Evolutionary conservation across 2,113 vertebrate genomes (phyloP), one percentile per base, ranked within the genome.

Genomic region (Lontra canadensis): DNA sequence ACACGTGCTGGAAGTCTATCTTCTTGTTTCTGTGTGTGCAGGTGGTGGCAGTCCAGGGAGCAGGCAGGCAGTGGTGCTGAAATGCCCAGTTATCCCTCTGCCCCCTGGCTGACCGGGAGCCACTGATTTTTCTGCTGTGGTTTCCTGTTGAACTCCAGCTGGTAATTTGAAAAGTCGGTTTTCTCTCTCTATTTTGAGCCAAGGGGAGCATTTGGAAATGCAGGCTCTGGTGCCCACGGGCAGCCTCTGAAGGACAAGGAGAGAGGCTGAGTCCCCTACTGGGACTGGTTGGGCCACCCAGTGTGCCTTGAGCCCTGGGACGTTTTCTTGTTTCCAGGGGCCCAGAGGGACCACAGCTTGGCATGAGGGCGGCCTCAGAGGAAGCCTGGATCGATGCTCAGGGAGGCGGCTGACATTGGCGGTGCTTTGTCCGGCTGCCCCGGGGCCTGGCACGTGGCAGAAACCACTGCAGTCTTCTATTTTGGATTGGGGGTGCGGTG

Each of bases 391-490:
- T 85, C 34, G 1, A 39, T 96, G 83, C 84, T 92, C 44, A 21
- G 84, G 86, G 80, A 87, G 61, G 42, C 90, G 17, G 57, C 96
- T 95, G 97, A 94, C 95, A 90, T 82, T 97, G 97, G 90, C 26
- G 1, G 42, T 92, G 74, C 63, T 82, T 82, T 80, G 83, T 92
- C 92, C 7, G 0, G 95, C 80, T 0, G 10, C 55, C 87, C 15
- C 0, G 88, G 88, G 95, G 63, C 92, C 96, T 95, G 96, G 96
- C 88, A 76, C 71, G 7, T 0, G 11, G 92, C 83, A 92, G 92
- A 96, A 81, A 87, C 52, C 90, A 74, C 88, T 98, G 97, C 96
- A 98, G 97, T 87, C 97, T 98, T 98, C 97, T 97, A 63, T 97
- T 97, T 98, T 97, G 96, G 97, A 93, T 87, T 96, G 85, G 88